A percentile compares a stretch with the other conserved stretches of the same genome.
Evolutionary conservation across 1,140 invertebrate species (phyloP).

Genomic region (Scaptomyza pallida): DNA sequence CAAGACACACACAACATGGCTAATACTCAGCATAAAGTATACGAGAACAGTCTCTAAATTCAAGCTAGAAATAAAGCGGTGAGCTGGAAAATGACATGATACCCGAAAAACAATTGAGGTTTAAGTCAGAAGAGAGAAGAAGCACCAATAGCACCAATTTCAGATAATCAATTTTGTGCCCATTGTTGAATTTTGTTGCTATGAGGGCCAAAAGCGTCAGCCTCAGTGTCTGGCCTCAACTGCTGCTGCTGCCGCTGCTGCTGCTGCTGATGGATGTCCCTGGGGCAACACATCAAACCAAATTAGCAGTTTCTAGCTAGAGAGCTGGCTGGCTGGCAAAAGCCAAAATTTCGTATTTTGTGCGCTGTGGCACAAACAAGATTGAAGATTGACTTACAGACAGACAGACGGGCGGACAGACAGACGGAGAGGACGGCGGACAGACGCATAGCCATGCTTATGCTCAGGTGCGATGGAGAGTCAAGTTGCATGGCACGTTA

Average conservation of each 20-base stretch:
- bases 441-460: too few relatives aligned
- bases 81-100: neutral
- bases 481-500: constrained; percentile 52
- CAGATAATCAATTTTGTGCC: constrained; percentile 69
- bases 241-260: too few relatives aligned
- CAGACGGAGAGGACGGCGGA: neutral
- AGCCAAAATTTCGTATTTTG: constrained; percentile 55
- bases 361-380: constrained; percentile 22
- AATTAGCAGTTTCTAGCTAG: constrained; percentile 68
- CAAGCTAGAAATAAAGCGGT: neutral
- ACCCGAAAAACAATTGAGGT: constrained; percentile 5
- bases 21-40: neutral
- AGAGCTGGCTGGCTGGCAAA: constrained; percentile 28
- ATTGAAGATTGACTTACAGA: constrained; percentile 18
- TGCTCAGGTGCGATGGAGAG: constrained; percentile 56
- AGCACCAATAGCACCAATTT: constrained; percentile 35
- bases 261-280: constrained; percentile 66
- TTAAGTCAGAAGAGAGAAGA: neutral
- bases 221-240: constrained; percentile 14
- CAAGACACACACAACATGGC: neutral
- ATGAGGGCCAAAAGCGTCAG: neutral
- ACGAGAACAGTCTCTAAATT: neutral
- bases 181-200: constrained; percentile 26
- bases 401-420: constrained; percentile 22
- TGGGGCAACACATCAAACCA: constrained; percentile 79